Conservation (phyloP, 2,797 vertebrate species). For the Chaunax sp. region DNA sequence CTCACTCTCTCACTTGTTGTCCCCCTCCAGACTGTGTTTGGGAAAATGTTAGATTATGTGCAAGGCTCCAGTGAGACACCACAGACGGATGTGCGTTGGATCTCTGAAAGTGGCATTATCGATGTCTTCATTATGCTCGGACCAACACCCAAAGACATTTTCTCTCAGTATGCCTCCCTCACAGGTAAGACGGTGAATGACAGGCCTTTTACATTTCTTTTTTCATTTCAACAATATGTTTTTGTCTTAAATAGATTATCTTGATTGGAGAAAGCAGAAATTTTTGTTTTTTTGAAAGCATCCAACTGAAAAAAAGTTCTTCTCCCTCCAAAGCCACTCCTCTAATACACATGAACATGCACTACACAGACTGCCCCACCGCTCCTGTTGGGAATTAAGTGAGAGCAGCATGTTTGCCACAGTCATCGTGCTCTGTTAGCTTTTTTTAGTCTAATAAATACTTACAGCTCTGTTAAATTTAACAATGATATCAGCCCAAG, state of each 20-base stretch:
- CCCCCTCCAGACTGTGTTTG: slow-evolving; percentile 82
- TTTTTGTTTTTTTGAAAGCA: too few species aligned
- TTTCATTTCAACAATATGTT: neutral
- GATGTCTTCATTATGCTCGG: slow-evolving; percentile 92
- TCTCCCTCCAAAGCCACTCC: too few species aligned
- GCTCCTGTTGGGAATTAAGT: too few species aligned
- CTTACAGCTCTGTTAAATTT: too few species aligned
- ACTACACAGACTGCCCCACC: too few species aligned
- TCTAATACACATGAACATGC: too few species aligned
- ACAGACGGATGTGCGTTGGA: slow-evolving; percentile 94
- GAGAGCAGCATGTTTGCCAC: too few species aligned
- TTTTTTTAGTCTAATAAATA: too few species aligned
- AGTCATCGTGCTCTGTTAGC: too few species aligned
- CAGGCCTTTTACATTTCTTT: neutral
- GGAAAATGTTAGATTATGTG: slow-evolving; percentile 87
- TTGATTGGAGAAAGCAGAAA: neutral
- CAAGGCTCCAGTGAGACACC: slow-evolving; percentile 91
- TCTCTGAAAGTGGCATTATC: slow-evolving; percentile 94
- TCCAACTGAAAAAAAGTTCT: too few species aligned
- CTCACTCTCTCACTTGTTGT: neutral
- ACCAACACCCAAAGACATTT: slow-evolving; percentile 84
- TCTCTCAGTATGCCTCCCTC: slow-evolving; percentile 90
- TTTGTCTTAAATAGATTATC: neutral
- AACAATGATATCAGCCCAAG: too few species aligned
- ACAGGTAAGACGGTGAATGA: slow-evolving; percentile 80